Base-by-base conservation (phyloP, 2,113 vertebrate genomes). In the Amia ocellicauda region DNA sequence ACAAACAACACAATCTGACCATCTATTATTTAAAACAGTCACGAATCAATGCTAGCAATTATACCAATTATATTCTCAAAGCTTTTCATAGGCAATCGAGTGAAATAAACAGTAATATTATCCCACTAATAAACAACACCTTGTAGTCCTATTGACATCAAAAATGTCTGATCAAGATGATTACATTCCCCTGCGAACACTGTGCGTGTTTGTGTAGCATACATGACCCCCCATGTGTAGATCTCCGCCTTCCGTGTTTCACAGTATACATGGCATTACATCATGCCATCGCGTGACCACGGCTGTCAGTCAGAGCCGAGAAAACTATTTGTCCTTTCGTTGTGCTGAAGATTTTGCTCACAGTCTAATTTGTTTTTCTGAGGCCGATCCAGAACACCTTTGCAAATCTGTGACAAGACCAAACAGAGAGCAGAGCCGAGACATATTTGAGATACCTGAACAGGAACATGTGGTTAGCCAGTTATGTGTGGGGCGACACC, bases 361-460 rank as follows among this genome's bases (percentile, higher is more conserved):
- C 59, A 24, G 53, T 61, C 60, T 52, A 63, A 68, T 51, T 62
- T 74, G 60, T 67, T 68, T 70, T 68, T 62, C 64, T 68, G 60
- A 55, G 45, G 54, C 45, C 53, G 56, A 63, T 67, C 60, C 63
- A 28, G 53, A 54, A 58, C 51, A 68, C 62, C 64, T 70, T 63
- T 66, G 53, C 14, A 57, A 52, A 47, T 28, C 57, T 69, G 54
- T 64, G 58, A 74, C 68, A 74, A 68, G 60, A 69, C 57, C 54
- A 51, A 65, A 68, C 70, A 69, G 59, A 72, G 63, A 60, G 67
- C 43, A 50, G 58, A 61, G 65, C 67, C 54, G 67, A 68, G 68
- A 64, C 66, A 67, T 72, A 63, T 51, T 54, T 75, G 31, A 62
- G 66, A 72, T 64, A 72, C 57, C 49, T 57, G 55, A 66, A 62